Base-by-base conservation (phyloP, 1,140 invertebrate species). In the Pristionchus pacificus region DNA sequence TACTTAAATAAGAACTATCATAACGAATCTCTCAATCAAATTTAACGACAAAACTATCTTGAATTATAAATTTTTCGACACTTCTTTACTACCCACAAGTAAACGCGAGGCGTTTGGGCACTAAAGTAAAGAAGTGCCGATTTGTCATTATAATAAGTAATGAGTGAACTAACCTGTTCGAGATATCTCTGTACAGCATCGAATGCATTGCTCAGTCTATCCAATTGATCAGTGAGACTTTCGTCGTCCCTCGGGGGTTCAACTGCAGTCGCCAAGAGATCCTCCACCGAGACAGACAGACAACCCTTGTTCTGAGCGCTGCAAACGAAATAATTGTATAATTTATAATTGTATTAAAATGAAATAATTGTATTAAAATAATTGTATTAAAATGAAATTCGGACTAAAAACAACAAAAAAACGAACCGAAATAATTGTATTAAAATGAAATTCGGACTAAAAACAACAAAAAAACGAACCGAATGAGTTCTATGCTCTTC, bases 401-500 rank as follows among this genome's bases (percentile, higher is more conserved):
- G 28, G 27, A 74, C 14, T 29, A 33, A 32, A 19, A 65, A 25
- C 15, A 73, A 10, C 14, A n/a, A n/a, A n/a, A n/a, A n/a, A n/a
- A n/a, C n/a, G n/a, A n/a, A n/a, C n/a, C n/a, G n/a, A n/a, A n/a
- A n/a, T n/a, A n/a, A n/a, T n/a, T n/a, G n/a, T n/a, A n/a, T n/a
- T n/a, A n/a, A n/a, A 65, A 31, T 29, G 63, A 31, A 29, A 28
- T 29, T 19, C 29, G 28, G 27, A 74, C 14, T 29, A 33, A 32
- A 19, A 65, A 25, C 15, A 73, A 10, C 14, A 10, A 19, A 60
- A 65, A 49, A 74, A 33, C 28, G 1, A 15, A 73, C 71, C 71
- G 31, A 25, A 75, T 75, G n/a, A 75, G 71, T 33, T 75, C 70
- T 15, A 75, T 75, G 33, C 71, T 74, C 63, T 75, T 75, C 30